phyloP scores from a whole-genome alignment of 2,113 vertebrate species.

The Danio rerio region DNA sequence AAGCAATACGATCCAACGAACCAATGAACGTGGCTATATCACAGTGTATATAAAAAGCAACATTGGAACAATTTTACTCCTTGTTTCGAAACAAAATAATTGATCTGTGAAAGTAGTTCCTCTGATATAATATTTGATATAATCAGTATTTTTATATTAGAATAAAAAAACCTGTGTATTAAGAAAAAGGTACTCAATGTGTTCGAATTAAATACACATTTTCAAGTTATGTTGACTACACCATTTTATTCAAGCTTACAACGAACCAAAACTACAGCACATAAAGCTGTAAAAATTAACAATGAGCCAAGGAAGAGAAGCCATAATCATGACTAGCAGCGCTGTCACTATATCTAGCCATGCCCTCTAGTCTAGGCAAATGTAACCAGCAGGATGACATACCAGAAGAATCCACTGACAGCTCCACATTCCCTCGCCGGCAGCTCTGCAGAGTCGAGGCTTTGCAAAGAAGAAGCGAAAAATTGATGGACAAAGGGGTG shows the following conservation, averaged over 20 bases:
- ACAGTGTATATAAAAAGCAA: too few species aligned
- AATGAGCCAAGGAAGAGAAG: neutral
- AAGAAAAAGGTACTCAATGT: neutral
- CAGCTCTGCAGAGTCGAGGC: neutral
- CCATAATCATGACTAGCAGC: slow-evolving; percentile 33
- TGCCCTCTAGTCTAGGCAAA: slow-evolving; percentile 13
- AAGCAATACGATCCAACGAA: too few species aligned
- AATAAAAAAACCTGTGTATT: too few species aligned
- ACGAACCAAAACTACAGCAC: neutral
- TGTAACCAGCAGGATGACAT: slow-evolving; percentile 18
- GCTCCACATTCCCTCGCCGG: slow-evolving; percentile 21
- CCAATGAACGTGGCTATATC: too few species aligned
- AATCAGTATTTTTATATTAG: too few species aligned
- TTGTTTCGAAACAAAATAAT: too few species aligned
- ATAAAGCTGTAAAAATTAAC: neutral
- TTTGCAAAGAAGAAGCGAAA: slow-evolving; percentile 7
- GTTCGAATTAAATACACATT: neutral
- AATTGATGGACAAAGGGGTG: slow-evolving; percentile 11
- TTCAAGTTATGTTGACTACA: neutral
- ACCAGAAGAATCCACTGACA: slow-evolving; percentile 7
- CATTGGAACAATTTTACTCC: too few species aligned
- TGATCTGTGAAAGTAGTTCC: too few species aligned
- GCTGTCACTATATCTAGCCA: slow-evolving; percentile 11
- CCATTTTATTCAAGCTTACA: neutral
- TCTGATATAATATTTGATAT: too few species aligned